These are phyloP conservation scores for Tortrix viridana DNA, from an alignment of 2,888 invertebrate genomes.

Conservation along the genomic window DNA sequence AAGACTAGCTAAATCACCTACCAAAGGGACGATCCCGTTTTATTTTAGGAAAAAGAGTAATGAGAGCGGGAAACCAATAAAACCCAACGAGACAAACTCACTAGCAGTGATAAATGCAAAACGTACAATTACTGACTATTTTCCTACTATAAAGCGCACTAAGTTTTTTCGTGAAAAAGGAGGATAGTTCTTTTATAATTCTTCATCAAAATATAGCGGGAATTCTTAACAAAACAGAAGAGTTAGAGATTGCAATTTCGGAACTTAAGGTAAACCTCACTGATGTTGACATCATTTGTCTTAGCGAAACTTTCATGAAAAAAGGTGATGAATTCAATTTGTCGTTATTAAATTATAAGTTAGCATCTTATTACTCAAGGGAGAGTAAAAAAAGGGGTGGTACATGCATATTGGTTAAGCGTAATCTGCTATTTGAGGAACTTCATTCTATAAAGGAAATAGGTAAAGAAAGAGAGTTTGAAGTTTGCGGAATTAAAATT, in stretches of 20 bases:
- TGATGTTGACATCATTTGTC: conserved; percentile 4
- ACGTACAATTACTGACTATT: conserved; percentile 4
- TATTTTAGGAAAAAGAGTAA: conserved; percentile 1
- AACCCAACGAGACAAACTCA: too few relatives aligned
- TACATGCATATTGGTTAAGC: conserved; percentile 12
- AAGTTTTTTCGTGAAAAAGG: conserved; percentile 4
- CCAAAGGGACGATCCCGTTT: conserved; percentile 1
- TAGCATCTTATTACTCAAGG: conserved; percentile 13
- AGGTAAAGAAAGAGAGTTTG: neutral
- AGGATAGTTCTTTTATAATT: neutral
- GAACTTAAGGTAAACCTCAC: neutral
- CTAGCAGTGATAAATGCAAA: neutral
- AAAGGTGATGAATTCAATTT: conserved; percentile 17
- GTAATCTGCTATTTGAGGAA: neutral
- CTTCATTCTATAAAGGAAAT: neutral
- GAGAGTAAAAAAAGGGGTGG: conserved; percentile 19
- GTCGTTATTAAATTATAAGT: neutral
- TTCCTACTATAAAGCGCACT: neutral
- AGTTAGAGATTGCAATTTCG: conserved; percentile 3
- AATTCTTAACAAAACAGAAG: conserved; percentile 5
- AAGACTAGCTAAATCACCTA: neutral
- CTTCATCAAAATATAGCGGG: too few relatives aligned
- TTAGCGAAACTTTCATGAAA: conserved; percentile 18
- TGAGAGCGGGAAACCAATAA: too few relatives aligned
- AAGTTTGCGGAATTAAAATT: neutral